phyloP scores from a whole-genome alignment of 2,797 vertebrate species.

The Mastacembelus armatus region DNA sequence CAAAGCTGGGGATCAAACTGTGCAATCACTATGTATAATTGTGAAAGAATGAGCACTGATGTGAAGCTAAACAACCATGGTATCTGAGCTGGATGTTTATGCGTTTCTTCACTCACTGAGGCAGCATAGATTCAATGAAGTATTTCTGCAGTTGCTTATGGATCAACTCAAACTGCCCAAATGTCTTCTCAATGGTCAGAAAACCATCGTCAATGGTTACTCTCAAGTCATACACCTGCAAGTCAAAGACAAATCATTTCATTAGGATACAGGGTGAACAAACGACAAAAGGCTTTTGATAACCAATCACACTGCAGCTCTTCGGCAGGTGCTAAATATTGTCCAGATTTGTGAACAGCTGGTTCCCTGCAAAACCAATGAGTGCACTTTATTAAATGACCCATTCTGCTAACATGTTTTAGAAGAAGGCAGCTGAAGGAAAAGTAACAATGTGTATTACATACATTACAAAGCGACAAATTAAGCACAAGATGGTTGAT shows the following conservation, averaged over 20 bases:
- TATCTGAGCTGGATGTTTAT: background rate
- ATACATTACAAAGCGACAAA: too few relatives aligned
- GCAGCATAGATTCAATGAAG: slow-evolving; percentile 83
- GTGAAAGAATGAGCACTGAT: background rate
- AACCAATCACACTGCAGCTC: background rate
- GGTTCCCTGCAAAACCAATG: background rate
- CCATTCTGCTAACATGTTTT: too few relatives aligned
- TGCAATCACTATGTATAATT: background rate
- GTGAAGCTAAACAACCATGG: background rate
- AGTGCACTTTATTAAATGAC: too few relatives aligned
- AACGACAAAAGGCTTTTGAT: background rate
- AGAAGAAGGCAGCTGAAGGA: background rate
- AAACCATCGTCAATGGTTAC: slow-evolving; percentile 81
- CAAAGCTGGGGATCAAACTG: background rate
- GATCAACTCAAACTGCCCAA: slow-evolving; percentile 85
- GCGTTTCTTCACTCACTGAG: slow-evolving; percentile 83
- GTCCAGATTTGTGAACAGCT: background rate
- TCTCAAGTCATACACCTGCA: slow-evolving; percentile 83
- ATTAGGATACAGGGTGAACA: background rate
- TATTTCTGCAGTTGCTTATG: slow-evolving; percentile 87
- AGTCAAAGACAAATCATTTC: background rate
- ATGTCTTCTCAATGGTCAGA: slow-evolving; percentile 85
- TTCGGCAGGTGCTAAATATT: too few relatives aligned
- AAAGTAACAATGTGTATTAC: too few relatives aligned
- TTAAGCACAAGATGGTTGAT: too few relatives aligned